A percentile compares a stretch with the other conserved stretches of the same genome.
Conservation (phyloP, 2,888 invertebrate genomes). For the Pimpla rufipes region DNA sequence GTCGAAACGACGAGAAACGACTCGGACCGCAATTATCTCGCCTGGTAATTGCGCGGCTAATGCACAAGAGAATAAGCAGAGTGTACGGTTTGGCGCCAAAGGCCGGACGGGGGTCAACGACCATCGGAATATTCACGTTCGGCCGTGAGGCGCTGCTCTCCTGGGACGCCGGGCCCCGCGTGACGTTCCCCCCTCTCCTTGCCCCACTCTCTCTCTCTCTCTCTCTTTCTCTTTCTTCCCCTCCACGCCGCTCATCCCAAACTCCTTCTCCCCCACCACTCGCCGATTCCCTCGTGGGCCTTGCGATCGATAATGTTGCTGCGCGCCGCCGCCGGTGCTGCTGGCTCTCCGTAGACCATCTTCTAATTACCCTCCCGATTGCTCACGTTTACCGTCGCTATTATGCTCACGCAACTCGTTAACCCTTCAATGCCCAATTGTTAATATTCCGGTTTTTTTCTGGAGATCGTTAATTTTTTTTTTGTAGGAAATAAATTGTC, state of each 20-base stretch:
- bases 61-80: slow-evolving; percentile 46
- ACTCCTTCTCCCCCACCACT: slow-evolving; percentile 24
- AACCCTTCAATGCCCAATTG: not conserved
- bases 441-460: not conserved
- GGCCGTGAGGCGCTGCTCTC: slow-evolving; percentile 73
- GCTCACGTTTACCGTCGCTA: not conserved
- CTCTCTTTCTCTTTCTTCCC: no score
- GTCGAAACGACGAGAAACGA: slow-evolving; percentile 25
- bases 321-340: not conserved
- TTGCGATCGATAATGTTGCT: slow-evolving; percentile 47
- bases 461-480: no score
- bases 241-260: not conserved
- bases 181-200: slow-evolving; percentile 30
- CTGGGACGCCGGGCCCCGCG: slow-evolving; percentile 71
- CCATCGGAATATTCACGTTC: slow-evolving; percentile 84
- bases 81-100: slow-evolving; percentile 81
- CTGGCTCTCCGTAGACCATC: not conserved
- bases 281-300: slow-evolving; percentile 20
- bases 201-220: not conserved
- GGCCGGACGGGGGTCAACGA: slow-evolving; percentile 82
- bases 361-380: slow-evolving; percentile 45
- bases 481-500: no score
- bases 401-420: not conserved
- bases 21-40: slow-evolving; percentile 55
- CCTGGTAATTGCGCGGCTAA: slow-evolving; percentile 51